Percentiles rank a stretch among this genome's conserved stretches.
phyloP scores from a whole-genome alignment of 1,140 invertebrate species.

The Cydia splendana region DNA sequence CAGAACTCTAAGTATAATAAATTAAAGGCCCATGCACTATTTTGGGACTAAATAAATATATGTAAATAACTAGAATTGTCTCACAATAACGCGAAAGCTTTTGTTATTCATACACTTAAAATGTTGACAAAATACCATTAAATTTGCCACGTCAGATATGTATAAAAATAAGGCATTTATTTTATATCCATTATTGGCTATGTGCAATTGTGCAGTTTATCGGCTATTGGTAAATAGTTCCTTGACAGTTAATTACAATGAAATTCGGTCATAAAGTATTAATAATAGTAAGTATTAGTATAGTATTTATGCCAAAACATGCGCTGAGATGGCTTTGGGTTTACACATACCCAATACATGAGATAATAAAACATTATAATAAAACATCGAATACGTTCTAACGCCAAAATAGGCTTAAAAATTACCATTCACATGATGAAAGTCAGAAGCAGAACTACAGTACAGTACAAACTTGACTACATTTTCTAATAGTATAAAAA shows the following conservation, averaged over 20 bases:
- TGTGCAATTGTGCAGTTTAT: background rate
- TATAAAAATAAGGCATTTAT: background rate
- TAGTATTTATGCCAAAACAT: too few species aligned
- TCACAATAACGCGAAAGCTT: background rate
- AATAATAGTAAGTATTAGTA: too few species aligned
- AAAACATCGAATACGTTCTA: background rate
- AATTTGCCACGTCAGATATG: background rate
- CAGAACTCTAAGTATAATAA: constrained; percentile 9
- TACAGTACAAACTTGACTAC: too few species aligned
- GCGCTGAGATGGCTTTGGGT: background rate
- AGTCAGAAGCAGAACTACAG: too few species aligned
- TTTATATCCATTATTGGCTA: background rate
- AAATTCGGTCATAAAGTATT: too few species aligned
- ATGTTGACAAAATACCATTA: background rate
- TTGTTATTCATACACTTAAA: background rate
- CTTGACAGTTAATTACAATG: too few species aligned
- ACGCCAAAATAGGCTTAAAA: background rate
- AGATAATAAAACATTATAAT: background rate
- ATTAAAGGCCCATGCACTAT: constrained; percentile 6
- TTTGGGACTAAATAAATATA: background rate
- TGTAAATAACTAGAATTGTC: constrained; percentile 5
- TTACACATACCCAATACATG: background rate
- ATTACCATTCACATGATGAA: background rate
- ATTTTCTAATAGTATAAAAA: too few species aligned
- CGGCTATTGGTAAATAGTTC: background rate